Evolutionary conservation across 1,140 invertebrate species (phyloP).

Genomic region (Diabrotica undecimpunctata): DNA sequence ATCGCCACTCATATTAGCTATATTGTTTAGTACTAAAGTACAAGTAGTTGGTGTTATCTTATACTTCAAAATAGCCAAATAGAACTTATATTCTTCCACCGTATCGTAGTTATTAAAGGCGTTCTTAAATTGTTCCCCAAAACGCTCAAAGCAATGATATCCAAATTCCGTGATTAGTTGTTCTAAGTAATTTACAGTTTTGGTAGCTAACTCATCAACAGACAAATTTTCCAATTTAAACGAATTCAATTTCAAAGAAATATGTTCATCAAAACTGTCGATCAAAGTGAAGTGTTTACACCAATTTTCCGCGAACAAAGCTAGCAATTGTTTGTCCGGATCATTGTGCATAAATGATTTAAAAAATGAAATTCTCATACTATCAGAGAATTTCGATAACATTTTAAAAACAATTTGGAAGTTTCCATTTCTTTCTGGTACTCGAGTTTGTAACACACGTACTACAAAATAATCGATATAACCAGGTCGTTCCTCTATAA

Average conservation of each 20-base stretch:
- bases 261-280: slow-evolving; percentile 1
- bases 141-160: background rate
- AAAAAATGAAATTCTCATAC: background rate
- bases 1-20: background rate
- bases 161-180: slow-evolving; percentile 3
- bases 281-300: background rate
- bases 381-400: background rate
- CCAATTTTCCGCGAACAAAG: slow-evolving; percentile 7
- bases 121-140: background rate
- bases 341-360: background rate
- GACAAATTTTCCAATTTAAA: background rate
- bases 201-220: background rate
- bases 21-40: slow-evolving; percentile 1
- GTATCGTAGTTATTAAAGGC: too few species aligned
- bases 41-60: slow-evolving; percentile 1
- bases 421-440: background rate
- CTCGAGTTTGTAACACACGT: background rate
- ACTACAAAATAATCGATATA: background rate
- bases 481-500: background rate
- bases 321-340: background rate
- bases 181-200: slow-evolving; percentile 6
- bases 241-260: background rate
- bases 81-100: slow-evolving; percentile 1
- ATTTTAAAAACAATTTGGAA: slow-evolving; percentile 10
- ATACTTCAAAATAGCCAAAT: slow-evolving; percentile 4